phyloP scores from a whole-genome alignment of 2,797 vertebrate genomes.

The Lateolabrax maculatus region DNA sequence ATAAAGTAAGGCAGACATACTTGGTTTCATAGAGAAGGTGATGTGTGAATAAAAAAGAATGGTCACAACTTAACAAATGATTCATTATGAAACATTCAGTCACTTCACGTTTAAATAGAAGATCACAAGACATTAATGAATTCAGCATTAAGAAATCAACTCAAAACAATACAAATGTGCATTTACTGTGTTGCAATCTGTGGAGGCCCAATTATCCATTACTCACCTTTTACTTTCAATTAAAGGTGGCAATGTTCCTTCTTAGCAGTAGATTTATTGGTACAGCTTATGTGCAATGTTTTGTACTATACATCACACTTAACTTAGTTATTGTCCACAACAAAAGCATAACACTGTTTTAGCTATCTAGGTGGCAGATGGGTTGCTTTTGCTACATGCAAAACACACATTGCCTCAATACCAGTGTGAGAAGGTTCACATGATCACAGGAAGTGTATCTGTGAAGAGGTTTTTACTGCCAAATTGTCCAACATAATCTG shows the following conservation, averaged over 20 bases:
- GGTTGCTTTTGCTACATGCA: slow-evolving; percentile 38
- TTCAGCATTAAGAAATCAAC: not conserved
- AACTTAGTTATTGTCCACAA: not conserved
- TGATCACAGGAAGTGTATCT: slow-evolving; percentile 41
- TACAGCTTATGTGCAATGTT: not conserved
- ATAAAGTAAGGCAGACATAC: slow-evolving; percentile 12
- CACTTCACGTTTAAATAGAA: not conserved
- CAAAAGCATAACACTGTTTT: not conserved
- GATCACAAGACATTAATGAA: not conserved
- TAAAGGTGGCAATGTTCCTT: not conserved
- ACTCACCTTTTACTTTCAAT: slow-evolving; percentile 2
- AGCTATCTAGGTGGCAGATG: slow-evolving; percentile 36
- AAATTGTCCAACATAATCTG: slow-evolving; percentile 34
- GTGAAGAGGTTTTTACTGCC: slow-evolving; percentile 30
- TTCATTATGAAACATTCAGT: not conserved
- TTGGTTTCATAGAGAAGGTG: slow-evolving; percentile 9
- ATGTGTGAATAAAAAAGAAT: not conserved
- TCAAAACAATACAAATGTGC: not conserved
- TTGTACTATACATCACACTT: not conserved
- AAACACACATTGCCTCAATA: slow-evolving; percentile 30
- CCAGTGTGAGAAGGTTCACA: slow-evolving; percentile 37
- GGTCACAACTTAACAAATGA: not conserved
- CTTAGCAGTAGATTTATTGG: not conserved
- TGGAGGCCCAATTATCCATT: not conserved
- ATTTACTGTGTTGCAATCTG: not conserved